Evolutionary conservation across 1,140 invertebrate genomes (phyloP), one percentile per base, ranked within the genome.

Genomic region (Zaprionus africanus): DNA sequence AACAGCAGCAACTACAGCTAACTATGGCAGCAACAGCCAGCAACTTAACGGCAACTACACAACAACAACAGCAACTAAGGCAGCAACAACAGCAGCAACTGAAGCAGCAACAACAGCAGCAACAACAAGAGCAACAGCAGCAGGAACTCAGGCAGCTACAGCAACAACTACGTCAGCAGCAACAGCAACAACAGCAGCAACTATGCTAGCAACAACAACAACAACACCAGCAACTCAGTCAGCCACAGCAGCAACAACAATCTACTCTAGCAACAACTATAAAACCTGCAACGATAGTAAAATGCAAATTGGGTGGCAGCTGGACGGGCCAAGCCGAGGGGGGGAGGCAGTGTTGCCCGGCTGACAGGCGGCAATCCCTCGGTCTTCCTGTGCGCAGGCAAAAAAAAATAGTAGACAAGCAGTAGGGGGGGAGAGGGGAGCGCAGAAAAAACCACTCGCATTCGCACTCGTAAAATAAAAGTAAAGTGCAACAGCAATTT

Each of bases 381-480:
- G 43, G 26, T 77, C 19, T 58, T 63, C 63, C 77, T 17, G 76
- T 22, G 80, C 76, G 70, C 74, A 80, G 59, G 77, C 79, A 82
- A 65, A 72, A 58, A 58, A 77, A 59, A 34, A 57, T 34, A 11
- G 31, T 19, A 43, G 58, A 63, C 63, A 43, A 57, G 46, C 17
- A 60, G 34, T 19, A 11, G 53, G 13, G 4, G 1, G 4, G 36
- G 4, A 15, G 36, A 13, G 5, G 6, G 2, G 5, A 43, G n/a
- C 15, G 41, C 7, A 26, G 31, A 66, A 81, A 79, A 71, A 81
- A 78, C 51, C 84, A 73, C 79, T 85, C 78, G 82, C 82, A 85
- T 90, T 90, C 85, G 84, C 84, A 88, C 84, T 88, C 84, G 84
- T 88, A 88, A 88, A 88, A 88, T 88, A 88, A 88, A 88, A 88